These are phyloP conservation scores for Pantala flavescens DNA, from an alignment of 1,140 invertebrate species.

Conservation along the genomic window DNA sequence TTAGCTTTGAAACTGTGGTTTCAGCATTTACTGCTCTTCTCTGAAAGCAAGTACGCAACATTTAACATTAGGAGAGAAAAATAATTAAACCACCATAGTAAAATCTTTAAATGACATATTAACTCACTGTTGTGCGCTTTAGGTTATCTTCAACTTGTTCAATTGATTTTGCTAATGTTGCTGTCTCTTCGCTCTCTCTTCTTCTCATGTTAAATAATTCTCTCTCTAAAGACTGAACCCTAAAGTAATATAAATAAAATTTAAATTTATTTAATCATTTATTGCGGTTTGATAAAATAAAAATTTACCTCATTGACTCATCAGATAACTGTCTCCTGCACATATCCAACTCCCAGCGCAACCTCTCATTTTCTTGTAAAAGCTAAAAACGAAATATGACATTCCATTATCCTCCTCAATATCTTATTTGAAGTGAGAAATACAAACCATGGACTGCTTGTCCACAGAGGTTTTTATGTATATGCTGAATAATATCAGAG, in stretches of 20 bases:
- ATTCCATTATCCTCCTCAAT: not conserved
- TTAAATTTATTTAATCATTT: too few species aligned
- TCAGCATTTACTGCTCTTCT: conserved; percentile 44
- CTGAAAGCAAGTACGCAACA: conserved; percentile 31
- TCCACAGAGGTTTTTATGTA: too few species aligned
- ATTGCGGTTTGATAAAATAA: too few species aligned
- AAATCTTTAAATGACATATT: not conserved
- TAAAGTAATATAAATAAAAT: conserved; percentile 21
- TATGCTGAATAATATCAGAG: too few species aligned
- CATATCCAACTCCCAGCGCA: conserved; percentile 44
- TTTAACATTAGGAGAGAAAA: not conserved
- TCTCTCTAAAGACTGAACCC: conserved; percentile 39
- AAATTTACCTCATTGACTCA: conserved; percentile 36
- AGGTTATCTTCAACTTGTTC: conserved; percentile 47
- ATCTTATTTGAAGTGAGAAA: not conserved
- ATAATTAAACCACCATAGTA: not conserved
- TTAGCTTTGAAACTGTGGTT: conserved; percentile 40
- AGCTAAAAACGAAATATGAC: conserved; percentile 20
- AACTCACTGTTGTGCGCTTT: conserved; percentile 42
- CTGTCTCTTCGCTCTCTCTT: conserved; percentile 40
- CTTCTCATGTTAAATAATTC: conserved; percentile 40
- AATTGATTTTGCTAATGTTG: conserved; percentile 42
- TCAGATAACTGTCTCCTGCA: conserved; percentile 40
- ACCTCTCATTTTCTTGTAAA: conserved; percentile 43
- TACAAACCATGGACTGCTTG: too few species aligned